Conservation (phyloP, 2,888 invertebrate genomes). For the Hirtodrosophila trivittata region DNA sequence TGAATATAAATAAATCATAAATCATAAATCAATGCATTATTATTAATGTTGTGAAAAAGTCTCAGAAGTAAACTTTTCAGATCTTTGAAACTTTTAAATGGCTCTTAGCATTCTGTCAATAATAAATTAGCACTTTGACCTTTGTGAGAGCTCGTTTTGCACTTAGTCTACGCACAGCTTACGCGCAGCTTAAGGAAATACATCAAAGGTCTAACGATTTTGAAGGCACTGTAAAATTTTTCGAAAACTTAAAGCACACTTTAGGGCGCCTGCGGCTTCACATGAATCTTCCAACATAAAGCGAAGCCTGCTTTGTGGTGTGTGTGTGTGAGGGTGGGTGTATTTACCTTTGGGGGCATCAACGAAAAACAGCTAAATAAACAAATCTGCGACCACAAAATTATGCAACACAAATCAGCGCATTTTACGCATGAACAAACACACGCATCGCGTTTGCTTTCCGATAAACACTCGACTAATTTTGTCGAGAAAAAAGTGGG, state of each 20-base stretch:
- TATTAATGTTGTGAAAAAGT: no score
- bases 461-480: constrained; percentile 70
- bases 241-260: constrained; percentile 29
- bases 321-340: constrained; percentile 2
- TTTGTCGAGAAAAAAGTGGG: constrained; percentile 23
- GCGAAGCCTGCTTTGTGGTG: constrained; percentile 16
- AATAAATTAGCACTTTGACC: constrained; percentile 1
- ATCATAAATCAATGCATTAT: constrained; percentile 9
- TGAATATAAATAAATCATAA: not conserved
- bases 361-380: constrained; percentile 46
- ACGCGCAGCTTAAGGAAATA: not conserved
- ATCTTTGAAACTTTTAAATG: no score
- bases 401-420: constrained; percentile 68
- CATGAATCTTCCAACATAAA: constrained; percentile 44
- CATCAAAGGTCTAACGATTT: constrained; percentile 3
- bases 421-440: constrained; percentile 66
- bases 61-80: no score
- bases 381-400: constrained; percentile 44
- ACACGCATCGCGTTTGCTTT: constrained; percentile 24
- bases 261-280: constrained; percentile 20
- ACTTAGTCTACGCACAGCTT: no score
- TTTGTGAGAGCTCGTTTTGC: constrained; percentile 1
- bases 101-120: constrained; percentile 1
- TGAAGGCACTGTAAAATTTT: constrained; percentile 15
- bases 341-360: constrained; percentile 36